Evolutionary conservation across 1,140 invertebrate genomes (phyloP), one percentile per base, ranked within the genome.

Genomic region (Cataglyphis hispanica): DNA sequence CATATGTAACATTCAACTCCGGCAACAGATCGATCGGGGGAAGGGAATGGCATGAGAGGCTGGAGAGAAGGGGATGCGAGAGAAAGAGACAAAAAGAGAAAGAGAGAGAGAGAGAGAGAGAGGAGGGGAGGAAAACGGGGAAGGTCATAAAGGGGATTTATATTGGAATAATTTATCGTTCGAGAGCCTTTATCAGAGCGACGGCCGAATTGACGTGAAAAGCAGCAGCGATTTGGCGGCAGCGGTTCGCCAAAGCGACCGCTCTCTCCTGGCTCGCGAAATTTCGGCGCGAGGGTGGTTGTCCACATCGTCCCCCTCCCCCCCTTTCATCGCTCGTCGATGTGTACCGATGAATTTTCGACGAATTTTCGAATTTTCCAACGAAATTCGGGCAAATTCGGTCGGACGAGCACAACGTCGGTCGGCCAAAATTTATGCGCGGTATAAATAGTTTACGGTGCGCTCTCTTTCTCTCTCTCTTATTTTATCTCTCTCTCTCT

Each of bases 101-200:
- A 78, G 19, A 34, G 27, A 78, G 25, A 80, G 27, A 56, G 16
- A 53, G 13, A 50, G 8, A 70, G 61, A 66, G 16, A 34, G 67
- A 67, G 37, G 31, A 50, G 27, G 40, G 19, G 13, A n/a, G 46
- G 43, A 2, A 10, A 2, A 10, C 1, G 40, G 11, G 34, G 43
- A 53, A 37, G 40, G 53, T 67, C 64, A 43, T 31, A 34, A 61
- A 66, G 56, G 61, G 67, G 16, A 19, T 90, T 87, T 87, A 86
- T 78, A 86, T 80, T 84, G 88, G 87, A 89, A 90, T 84, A 90
- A 90, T 87, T 89, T 87, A 90, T 89, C 88, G 87, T 89, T 72
- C 43, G 84, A 50, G 50, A 72, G 72, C 67, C 88, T 89, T 89
- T 89, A 89, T 89, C 75, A 80, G 43, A 80, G 43, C 84, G 31